Evolutionary conservation across 53 echinoderm and acorn worm genomes (phyloP).

Genomic region (Zoroaster sp.): DNA sequence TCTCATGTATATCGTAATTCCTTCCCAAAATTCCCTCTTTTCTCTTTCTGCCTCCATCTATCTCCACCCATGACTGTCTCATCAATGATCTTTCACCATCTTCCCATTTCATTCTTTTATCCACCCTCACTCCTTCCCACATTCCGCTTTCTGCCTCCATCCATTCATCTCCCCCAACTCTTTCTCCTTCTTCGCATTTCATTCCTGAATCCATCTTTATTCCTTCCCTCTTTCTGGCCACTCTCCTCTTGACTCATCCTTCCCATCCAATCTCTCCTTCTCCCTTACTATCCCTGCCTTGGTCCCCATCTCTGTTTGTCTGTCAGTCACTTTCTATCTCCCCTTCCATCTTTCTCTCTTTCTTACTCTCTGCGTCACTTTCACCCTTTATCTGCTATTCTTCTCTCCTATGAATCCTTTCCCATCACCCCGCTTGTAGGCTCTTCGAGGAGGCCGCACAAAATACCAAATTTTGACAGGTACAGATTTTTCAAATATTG

Average conservation of each 20-base stretch:
- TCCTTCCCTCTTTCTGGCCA: not conserved
- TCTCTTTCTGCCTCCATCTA: not conserved
- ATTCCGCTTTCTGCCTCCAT: not conserved
- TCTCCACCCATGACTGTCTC: not conserved
- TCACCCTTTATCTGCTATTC: not conserved
- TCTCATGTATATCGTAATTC: not conserved
- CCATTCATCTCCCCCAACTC: not conserved
- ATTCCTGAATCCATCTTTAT: no score
- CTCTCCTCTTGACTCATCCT: not conserved
- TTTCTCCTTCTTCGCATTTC: not conserved
- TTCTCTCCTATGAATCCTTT: not conserved
- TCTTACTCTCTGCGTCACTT: not conserved
- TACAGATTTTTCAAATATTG: not conserved
- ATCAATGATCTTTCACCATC: not conserved
- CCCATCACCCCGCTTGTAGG: not conserved
- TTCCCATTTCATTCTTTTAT: not conserved
- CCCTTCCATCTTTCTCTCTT: not conserved
- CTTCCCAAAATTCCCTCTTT: not conserved
- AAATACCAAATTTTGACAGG: conserved; percentile 27
- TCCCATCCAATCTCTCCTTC: not conserved
- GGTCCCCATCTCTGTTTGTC: not conserved
- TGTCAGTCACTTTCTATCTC: not conserved
- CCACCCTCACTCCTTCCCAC: not conserved
- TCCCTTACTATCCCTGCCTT: not conserved
- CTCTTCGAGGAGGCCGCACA: not conserved